phyloP scores from a whole-genome alignment of 2,888 invertebrate species.

The Escarpia spicata region DNA sequence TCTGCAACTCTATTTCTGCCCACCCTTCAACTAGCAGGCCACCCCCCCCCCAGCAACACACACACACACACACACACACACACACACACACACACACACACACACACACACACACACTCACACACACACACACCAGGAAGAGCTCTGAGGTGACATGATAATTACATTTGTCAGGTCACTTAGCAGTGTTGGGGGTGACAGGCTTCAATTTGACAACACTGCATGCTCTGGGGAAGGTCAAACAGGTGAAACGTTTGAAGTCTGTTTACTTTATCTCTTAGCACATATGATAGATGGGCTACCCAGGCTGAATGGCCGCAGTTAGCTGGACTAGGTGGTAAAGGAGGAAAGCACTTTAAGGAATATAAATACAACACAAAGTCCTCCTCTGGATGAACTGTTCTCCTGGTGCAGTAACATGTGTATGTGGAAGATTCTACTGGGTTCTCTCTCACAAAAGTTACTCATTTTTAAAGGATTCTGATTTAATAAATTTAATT shows the following conservation, averaged over 20 bases:
- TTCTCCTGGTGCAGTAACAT: too few species aligned
- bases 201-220: not conserved
- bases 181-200: not conserved
- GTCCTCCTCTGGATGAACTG: too few species aligned
- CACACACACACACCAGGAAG: not conserved
- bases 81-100: too few species aligned
- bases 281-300: not conserved
- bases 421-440: too few species aligned
- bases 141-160: not conserved
- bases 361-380: not conserved
- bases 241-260: not conserved
- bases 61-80: too few species aligned
- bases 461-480: not conserved
- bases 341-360: not conserved
- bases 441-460: not conserved
- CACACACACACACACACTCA: too few species aligned
- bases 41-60: too few species aligned
- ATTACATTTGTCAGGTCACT: constrained; percentile 6
- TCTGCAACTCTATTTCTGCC: too few species aligned
- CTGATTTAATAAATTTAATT: not conserved
- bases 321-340: not conserved
- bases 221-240: not conserved
- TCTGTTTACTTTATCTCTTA: not conserved
- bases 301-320: not conserved
- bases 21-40: too few species aligned